Evolutionary conservation across 2,113 vertebrate species (phyloP), one percentile per base, ranked within the genome.

Genomic region (Ophiodon elongatus): DNA sequence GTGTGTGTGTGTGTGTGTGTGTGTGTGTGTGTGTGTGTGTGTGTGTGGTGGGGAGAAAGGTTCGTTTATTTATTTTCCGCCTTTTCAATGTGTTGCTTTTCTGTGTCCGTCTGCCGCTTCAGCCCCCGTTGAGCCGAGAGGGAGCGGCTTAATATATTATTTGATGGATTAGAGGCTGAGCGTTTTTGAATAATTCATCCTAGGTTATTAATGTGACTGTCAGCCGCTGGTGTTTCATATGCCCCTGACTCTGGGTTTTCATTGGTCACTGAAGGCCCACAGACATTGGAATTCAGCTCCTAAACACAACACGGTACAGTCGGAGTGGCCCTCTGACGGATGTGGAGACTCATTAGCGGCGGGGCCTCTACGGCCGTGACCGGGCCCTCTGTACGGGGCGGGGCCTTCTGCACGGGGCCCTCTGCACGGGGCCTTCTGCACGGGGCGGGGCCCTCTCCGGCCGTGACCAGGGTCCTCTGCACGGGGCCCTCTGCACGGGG

Each of bases 101-200:
- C 80, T 56, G 79, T 73, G 87, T 93, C 91, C 88, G 89, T 90
- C 84, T 74, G 83, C 86, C 27, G 88, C 83, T 84, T 76, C 88
- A 76, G 88, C 79, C 85, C 82, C 79, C 79, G n/a, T 75, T 41
- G 83, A 86, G 85, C 88, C 10, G 88, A 90, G 85, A 91, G 89
- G 81, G 85, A 93, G 90, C 84, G 39, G 89, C 90, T 93, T 94
- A 92, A 93, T 93, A 93, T 91, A 87, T 93, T 89, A 93, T 93
- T 89, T 94, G 93, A 94, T 92, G 94, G 91, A 94, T 94, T 94
- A 91, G 88, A 94, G 92, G 78, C 90, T 88, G 87, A 92, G 88
- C 89, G 83, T 90, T 93, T 95, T 80, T 94, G 92, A 95, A 94
- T 94, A 89, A 94, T 94, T 94, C 91, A 93, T 94, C 89, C 85